Percentiles rank a stretch among this genome's conserved stretches.
Conservation (phyloP, 2,113 vertebrate species). For the Athene cunicularia region DNA sequence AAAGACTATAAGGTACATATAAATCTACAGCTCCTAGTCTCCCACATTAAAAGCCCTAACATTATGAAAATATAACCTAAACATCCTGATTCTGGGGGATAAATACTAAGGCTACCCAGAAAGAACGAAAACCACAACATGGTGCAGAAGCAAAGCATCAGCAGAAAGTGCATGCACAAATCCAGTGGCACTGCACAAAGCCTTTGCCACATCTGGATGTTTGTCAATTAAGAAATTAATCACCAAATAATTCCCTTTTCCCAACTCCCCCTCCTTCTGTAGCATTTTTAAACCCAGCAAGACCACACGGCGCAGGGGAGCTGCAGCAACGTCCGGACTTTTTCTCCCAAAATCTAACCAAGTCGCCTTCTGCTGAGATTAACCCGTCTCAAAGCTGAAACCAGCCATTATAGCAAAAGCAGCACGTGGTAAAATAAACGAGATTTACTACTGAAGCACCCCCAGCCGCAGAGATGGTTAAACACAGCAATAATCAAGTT, state of each 20-base stretch:
- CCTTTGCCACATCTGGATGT: neutral
- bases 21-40: rapidly evolving
- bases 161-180: neutral
- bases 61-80: neutral
- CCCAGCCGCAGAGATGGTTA: neutral
- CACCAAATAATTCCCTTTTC: neutral
- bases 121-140: neutral
- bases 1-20: rapidly evolving
- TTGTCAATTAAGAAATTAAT: neutral
- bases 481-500: neutral
- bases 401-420: neutral
- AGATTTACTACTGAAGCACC: neutral
- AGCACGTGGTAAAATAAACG: neutral
- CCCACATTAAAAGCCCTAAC: neutral
- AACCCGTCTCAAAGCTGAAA: neutral
- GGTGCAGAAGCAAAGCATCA: neutral
- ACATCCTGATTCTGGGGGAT: rapidly evolving
- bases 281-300: neutral
- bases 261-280: neutral
- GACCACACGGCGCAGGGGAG: neutral
- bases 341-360: neutral
- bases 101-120: neutral
- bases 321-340: neutral
- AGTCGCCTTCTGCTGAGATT: neutral
- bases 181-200: neutral